These are phyloP conservation scores for Sciurus vulgaris DNA, from an alignment of 2,797 vertebrate genomes.

Conservation along the genomic window DNA sequence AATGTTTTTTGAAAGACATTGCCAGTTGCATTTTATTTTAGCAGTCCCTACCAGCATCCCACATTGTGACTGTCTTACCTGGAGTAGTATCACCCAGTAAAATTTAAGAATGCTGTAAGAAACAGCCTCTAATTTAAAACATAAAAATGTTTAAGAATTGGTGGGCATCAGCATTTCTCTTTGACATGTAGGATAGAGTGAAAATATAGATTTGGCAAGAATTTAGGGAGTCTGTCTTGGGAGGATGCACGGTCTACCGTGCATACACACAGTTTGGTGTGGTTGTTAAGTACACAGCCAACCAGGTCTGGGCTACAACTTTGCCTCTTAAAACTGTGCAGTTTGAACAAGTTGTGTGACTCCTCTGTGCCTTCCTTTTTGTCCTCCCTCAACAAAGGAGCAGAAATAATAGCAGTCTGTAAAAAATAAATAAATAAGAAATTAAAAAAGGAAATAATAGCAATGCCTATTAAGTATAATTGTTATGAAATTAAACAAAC, in stretches of 20 bases:
- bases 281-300: too few species aligned
- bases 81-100: not conserved
- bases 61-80: not conserved
- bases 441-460: not conserved
- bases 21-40: not conserved
- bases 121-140: not conserved
- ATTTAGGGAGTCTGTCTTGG: not conserved
- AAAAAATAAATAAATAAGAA: too few species aligned
- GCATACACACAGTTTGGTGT: not conserved
- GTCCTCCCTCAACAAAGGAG: not conserved
- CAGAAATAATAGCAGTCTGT: not conserved
- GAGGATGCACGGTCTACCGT: not conserved
- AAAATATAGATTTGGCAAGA: conserved; percentile 4
- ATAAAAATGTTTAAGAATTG: not conserved
- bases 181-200: not conserved
- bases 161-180: not conserved
- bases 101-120: conserved; percentile 33
- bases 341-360: not conserved
- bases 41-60: not conserved
- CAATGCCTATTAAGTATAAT: not conserved
- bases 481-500: not conserved
- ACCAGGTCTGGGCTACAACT: not conserved
- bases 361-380: not conserved
- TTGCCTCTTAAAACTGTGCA: not conserved
- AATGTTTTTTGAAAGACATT: not conserved